Percentiles rank a stretch among this genome's conserved stretches.
phyloP scores from a whole-genome alignment of 2,888 invertebrate species.

The Tridacna gigas region DNA sequence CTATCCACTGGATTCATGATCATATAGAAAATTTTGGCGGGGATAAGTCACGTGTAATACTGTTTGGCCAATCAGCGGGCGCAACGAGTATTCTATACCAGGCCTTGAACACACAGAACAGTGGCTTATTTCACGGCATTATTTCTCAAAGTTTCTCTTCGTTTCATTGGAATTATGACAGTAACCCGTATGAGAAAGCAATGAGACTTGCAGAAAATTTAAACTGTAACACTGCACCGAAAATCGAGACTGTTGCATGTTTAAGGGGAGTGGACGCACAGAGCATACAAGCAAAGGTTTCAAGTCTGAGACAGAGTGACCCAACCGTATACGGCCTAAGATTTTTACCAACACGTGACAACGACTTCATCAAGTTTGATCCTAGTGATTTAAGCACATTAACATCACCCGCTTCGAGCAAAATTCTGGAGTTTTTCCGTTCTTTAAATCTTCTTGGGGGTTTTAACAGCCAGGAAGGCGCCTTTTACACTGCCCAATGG shows the following conservation, averaged over 20 bases:
- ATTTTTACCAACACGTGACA: not conserved
- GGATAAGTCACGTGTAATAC: conserved; percentile 66
- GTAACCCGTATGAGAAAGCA: conserved; percentile 87
- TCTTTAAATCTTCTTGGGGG: not conserved
- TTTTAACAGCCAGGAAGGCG: not conserved
- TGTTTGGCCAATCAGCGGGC: conserved; percentile 77
- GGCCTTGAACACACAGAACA: conserved; percentile 66
- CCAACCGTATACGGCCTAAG: not conserved
- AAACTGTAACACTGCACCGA: conserved; percentile 53
- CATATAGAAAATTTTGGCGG: conserved; percentile 88
- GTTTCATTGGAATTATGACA: conserved; percentile 62
- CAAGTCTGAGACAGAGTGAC: not conserved
- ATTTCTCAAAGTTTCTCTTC: conserved; percentile 71
- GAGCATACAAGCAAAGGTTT: conserved; percentile 15
- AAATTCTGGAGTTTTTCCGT: not conserved
- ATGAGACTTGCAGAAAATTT: conserved; percentile 87
- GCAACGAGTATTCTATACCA: conserved; percentile 68
- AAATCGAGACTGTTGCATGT: conserved; percentile 56
- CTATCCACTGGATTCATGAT: conserved; percentile 96
- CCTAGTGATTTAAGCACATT: not conserved
- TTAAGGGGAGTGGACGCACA: conserved; percentile 33
- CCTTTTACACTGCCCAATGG: not conserved
- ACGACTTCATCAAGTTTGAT: not conserved
- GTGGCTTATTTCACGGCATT: conserved; percentile 67
- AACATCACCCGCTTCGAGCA: not conserved